Evolutionary conservation across 2,888 invertebrate species (phyloP).

Genomic region (Nemotelus nigrinus): DNA sequence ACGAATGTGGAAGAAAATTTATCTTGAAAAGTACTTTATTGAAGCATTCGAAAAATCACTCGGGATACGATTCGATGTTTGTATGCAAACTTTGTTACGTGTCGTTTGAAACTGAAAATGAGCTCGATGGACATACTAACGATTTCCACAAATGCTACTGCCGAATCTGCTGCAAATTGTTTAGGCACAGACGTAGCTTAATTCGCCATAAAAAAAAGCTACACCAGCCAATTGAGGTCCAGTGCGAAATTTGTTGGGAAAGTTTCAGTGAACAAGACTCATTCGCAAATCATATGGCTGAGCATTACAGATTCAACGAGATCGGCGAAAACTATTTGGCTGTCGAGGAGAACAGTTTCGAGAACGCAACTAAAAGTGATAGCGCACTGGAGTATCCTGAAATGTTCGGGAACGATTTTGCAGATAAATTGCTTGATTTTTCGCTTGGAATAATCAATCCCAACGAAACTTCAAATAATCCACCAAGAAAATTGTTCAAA

Average conservation of each 20-base stretch:
- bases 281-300: neutral
- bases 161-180: constrained; percentile 8
- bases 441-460: too few relatives aligned
- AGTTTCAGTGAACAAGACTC: neutral
- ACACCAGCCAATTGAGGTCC: neutral
- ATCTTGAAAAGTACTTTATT: neutral
- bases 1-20: constrained; percentile 6
- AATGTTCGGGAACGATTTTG: neutral
- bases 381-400: neutral
- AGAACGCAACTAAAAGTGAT: neutral
- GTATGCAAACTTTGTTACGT: neutral
- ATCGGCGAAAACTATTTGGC: neutral
- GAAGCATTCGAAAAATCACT: neutral
- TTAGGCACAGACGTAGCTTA: neutral
- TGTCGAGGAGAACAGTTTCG: neutral
- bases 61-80: neutral
- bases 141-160: neutral
- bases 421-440: too few relatives aligned
- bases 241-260: constrained; percentile 1
- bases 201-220: constrained; percentile 7
- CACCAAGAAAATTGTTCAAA: neutral
- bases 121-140: neutral
- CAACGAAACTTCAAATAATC: too few relatives aligned
- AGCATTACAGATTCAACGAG: neutral
- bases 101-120: neutral